phyloP scores from a whole-genome alignment of 2,888 invertebrate species.

The Amblyteles armatorius region DNA sequence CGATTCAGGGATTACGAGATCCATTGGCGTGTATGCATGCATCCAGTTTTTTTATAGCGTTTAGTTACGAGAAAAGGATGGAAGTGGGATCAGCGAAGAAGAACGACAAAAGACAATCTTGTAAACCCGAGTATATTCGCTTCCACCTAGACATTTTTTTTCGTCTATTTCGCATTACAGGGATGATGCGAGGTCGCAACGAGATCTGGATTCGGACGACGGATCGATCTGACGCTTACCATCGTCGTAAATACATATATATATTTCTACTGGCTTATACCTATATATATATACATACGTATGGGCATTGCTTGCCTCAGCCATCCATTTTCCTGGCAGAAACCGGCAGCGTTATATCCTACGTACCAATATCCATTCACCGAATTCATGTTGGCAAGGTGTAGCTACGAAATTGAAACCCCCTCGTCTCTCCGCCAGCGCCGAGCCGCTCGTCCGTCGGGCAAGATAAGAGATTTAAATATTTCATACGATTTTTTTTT shows the following conservation, averaged over 20 bases:
- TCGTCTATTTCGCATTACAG: neutral
- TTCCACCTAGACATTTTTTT: slow-evolving; percentile 7
- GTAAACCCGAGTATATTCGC: slow-evolving; percentile 11
- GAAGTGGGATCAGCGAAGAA: slow-evolving; percentile 2
- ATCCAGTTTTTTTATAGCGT: neutral
- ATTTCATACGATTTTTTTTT: slow-evolving; percentile 4
- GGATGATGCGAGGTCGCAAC: neutral
- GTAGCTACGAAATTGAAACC: slow-evolving; percentile 28
- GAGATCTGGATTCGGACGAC: neutral
- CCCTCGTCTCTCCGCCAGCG: neutral
- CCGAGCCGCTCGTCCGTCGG: neutral
- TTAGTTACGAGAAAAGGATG: slow-evolving; percentile 10
- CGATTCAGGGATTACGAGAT: slow-evolving; percentile 31
- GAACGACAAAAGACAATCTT: slow-evolving; percentile 3
- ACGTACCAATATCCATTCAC: slow-evolving; percentile 36
- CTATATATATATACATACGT: no score
- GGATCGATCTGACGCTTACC: slow-evolving; percentile 2
- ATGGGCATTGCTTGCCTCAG: slow-evolving; percentile 9
- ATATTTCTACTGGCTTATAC: neutral
- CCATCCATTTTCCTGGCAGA: slow-evolving; percentile 25
- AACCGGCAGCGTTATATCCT: slow-evolving; percentile 13
- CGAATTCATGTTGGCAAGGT: slow-evolving; percentile 31
- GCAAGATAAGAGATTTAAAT: slow-evolving; percentile 19
- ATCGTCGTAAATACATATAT: neutral
- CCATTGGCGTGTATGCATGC: neutral